Base-by-base conservation (phyloP, 2,113 vertebrate species). In the Ptyas mucosa region DNA sequence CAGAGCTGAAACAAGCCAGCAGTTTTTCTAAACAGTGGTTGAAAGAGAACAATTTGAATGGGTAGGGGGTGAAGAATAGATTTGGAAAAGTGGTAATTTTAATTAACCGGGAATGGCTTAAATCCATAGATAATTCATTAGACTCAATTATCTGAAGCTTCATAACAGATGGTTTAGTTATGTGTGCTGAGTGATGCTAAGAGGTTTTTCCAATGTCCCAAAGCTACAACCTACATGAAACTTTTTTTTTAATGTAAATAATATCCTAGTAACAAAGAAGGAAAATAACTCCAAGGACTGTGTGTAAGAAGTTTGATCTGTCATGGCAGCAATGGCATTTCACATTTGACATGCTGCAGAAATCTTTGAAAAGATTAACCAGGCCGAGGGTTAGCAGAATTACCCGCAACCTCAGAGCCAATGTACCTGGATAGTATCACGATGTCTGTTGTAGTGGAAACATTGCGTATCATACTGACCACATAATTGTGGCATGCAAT, bases 71-170 rank as follows among this genome's bases (percentile, higher is more conserved):
- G 1, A 69, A 18, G 54, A 87, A 6, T 57, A 10, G 3, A 14
- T 88, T 34, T 90, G 51, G 88, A 52, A 64, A 91, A 92, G 1
- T 92, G 26, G 1, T 87, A 89, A 93, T 39, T 95, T 93, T 89
- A 95, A 95, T 93, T 95, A 96, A 93, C 6, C 6, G 51, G 46
- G 5, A 93, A 89, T 93, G 21, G n/a, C 81, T 95, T 90, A 8
- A 93, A 91, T 90, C 91, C 43, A 87, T 26, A 93, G 51, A 92
- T 90, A 96, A 95, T 93, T 94, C 92, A 94, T 90, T 92, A 95
- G 39, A 64, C 15, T 91, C 69, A 93, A 95, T 87, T 55, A 91
- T 26, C 24, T 86, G 61, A 9, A 39, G 8, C 88, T 96, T 26
- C 24, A 10, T 58, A 96, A 94, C 46, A 95, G 89, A 94, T 21